A percentile compares a stretch with the other conserved stretches of the same genome.
Conservation (phyloP, 2,113 vertebrate species). For the Rousettus leschenaultii region DNA sequence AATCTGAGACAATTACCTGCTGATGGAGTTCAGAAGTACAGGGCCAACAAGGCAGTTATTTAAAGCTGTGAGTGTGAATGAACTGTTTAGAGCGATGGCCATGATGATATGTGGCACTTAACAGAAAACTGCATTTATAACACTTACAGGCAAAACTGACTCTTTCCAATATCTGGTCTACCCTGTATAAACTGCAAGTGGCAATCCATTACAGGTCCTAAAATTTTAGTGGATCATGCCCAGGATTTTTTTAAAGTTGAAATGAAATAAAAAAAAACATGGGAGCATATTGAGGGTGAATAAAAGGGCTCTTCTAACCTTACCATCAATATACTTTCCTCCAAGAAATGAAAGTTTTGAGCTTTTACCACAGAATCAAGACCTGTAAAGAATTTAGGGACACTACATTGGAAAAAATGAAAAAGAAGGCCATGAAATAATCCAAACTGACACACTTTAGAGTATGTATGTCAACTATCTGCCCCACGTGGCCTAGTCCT, state of each 20-base stretch:
- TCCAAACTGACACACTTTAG: background rate
- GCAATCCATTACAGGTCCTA: background rate
- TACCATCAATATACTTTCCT: accelerated
- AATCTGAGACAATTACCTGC: background rate
- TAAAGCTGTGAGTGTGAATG: background rate
- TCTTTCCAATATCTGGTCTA: too few species aligned
- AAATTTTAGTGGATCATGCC: background rate
- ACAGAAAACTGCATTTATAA: background rate
- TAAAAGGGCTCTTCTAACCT: background rate
- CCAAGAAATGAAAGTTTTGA: background rate
- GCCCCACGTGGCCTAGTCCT: background rate
- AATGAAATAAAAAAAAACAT: background rate
- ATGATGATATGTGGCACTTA: background rate
- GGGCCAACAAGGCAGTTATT: background rate
- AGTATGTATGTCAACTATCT: accelerated
- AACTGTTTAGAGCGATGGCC: background rate
- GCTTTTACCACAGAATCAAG: background rate
- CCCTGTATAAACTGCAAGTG: background rate
- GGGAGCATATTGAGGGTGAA: accelerated
- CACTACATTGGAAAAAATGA: background rate
- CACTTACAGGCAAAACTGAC: background rate
- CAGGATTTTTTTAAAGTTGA: background rate
- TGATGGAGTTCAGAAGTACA: background rate
- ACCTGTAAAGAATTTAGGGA: background rate
- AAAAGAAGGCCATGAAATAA: background rate